Base-by-base conservation (phyloP, 2,113 vertebrate genomes). In the Oryzias curvinotus region DNA sequence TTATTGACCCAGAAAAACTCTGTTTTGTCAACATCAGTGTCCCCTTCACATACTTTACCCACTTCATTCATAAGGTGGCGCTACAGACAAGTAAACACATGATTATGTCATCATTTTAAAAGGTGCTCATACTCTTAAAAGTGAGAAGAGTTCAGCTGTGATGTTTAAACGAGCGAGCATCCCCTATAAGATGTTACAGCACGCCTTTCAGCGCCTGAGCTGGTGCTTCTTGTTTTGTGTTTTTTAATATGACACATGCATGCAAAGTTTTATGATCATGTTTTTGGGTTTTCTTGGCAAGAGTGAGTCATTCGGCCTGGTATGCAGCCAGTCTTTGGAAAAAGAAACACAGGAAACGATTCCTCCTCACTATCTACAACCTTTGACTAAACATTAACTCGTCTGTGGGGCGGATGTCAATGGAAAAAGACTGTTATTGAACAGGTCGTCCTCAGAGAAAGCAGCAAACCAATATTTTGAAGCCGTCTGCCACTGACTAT, bases 311-410 rank as follows among this genome's bases (percentile, higher is more conserved):
- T 62, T 52, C 3, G 12, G 21, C 43, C 30, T 57, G 69, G 64
- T 73, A 73, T 79, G 73, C 57, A 6, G 54, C 49, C 57, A 15
- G 46, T 65, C 61, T 76, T 55, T 62, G 72, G 73, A 36, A 74
- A 72, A 59, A 58, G 52, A 78, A 66, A 55, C 45, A 53, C 73
- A 77, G 74, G 79, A 85, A 84, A 69, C 71, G 4, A 73, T 68
- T 54, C 62, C 30, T 70, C 60, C 19, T 55, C 28, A 4, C 51
- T 77, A 77, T 84, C 83, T 76, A 61, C 53, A 60, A 70, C 56
- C 60, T 58, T 65, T 73, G 72, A 67, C 62, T 13, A 82, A 85
- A 84, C 71, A 87, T 85, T 81, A 87, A 80, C 85, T 30, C 16
- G 44, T 47, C 47, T 23, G 16, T 1, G 48, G 57, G 46, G 41